These are phyloP conservation scores for Callocephalon fimbriatum DNA, from an alignment of 2,113 vertebrate genomes.

Conservation along the genomic window DNA sequence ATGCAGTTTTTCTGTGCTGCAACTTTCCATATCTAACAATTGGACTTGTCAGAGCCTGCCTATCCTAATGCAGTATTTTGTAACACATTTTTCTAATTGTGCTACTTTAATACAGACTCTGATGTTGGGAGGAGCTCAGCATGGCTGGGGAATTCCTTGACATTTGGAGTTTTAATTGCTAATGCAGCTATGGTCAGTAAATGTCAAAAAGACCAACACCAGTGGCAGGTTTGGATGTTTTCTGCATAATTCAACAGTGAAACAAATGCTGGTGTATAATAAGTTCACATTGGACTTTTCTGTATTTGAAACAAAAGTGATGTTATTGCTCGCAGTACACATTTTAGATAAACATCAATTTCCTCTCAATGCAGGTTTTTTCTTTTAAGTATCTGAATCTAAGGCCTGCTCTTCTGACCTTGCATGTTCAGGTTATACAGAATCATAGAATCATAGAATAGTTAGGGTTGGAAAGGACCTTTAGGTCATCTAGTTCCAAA, in stretches of 20 bases:
- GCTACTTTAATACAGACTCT: background rate
- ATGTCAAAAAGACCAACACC: background rate
- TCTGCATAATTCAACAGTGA: background rate
- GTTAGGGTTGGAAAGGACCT: background rate
- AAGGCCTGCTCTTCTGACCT: background rate
- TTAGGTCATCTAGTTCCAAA: background rate
- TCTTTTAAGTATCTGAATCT: background rate
- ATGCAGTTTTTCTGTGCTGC: background rate
- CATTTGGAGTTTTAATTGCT: background rate
- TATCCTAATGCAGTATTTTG: background rate
- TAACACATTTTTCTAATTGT: background rate
- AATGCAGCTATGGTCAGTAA: background rate
- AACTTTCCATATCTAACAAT: background rate
- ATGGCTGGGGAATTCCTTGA: background rate
- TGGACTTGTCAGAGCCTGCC: background rate
- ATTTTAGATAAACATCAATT: background rate
- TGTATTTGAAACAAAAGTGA: background rate
- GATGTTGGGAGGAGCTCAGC: background rate
- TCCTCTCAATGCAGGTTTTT: background rate
- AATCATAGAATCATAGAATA: background rate
- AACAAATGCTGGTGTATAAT: background rate
- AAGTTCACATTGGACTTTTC: background rate
- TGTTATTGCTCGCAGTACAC: background rate
- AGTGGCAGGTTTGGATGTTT: background rate
- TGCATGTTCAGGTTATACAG: background rate